A percentile compares a stretch with the other conserved stretches of the same genome.
Conservation (phyloP, 2,797 vertebrate genomes). For the Apogon hyalosoma region DNA sequence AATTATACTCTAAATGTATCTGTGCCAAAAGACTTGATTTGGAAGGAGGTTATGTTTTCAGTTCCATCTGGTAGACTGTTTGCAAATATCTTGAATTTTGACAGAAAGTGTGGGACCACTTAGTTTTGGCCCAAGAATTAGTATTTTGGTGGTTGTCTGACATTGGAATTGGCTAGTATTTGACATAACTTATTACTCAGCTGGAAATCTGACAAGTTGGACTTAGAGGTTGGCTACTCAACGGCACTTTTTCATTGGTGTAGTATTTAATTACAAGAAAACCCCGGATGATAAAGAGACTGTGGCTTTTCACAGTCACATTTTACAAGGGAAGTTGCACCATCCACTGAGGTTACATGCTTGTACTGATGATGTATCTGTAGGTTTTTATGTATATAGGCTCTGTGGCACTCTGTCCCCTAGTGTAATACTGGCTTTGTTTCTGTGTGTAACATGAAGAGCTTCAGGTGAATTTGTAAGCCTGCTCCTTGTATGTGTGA, state of each 20-base stretch:
- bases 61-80: conserved; percentile 58
- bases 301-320: background rate
- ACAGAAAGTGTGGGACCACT: conserved; percentile 32
- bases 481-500: conserved; percentile 18
- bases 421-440: conserved; percentile 8
- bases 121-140: conserved; percentile 37
- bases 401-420: conserved; percentile 19
- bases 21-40: conserved; percentile 54
- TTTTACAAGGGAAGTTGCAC: background rate
- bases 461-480: conserved; percentile 30
- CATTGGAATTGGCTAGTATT: conserved; percentile 22
- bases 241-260: conserved; percentile 12
- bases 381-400: background rate
- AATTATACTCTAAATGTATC: conserved; percentile 14
- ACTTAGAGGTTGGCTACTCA: conserved; percentile 27
- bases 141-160: conserved; percentile 35
- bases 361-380: background rate
- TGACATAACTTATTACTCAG: conserved; percentile 19
- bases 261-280: conserved; percentile 13
- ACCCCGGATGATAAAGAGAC: background rate
- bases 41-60: conserved; percentile 51
- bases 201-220: conserved; percentile 27
- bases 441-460: conserved; percentile 4
- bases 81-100: conserved; percentile 51
- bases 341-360: background rate